Evolutionary conservation across 2,113 vertebrate genomes (phyloP).

Genomic region (Tretioscincus oriximinensis): DNA sequence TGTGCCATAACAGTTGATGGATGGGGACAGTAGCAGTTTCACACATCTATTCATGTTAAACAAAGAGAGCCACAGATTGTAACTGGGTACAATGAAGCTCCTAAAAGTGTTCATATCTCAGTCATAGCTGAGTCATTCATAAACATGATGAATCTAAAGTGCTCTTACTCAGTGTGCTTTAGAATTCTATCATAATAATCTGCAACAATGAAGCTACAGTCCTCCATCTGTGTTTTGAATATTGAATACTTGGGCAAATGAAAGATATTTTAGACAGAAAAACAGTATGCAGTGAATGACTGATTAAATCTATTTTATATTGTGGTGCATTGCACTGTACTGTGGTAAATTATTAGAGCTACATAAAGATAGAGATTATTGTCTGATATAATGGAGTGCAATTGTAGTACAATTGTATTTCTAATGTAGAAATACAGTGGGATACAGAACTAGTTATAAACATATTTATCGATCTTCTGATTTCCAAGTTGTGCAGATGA

Average conservation of each 20-base stretch:
- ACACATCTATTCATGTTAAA: too few species aligned
- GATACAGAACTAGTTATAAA: neutral
- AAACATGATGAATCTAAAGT: neutral
- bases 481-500: neutral
- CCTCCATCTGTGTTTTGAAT: neutral
- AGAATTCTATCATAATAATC: neutral
- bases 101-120: neutral
- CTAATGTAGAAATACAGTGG: too few species aligned
- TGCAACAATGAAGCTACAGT: neutral
- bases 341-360: neutral
- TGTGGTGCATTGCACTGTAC: neutral
- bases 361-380: too few species aligned
- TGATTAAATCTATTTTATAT: conserved; percentile 6
- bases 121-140: neutral
- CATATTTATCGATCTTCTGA: neutral
- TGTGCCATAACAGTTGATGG: too few species aligned
- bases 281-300: neutral
- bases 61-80: neutral
- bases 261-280: neutral
- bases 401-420: too few species aligned
- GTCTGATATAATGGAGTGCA: too few species aligned
- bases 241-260: neutral
- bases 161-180: neutral
- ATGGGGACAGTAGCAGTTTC: too few species aligned
- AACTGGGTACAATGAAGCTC: neutral